These are phyloP conservation scores for Drosophila helvetica DNA, from an alignment of 2,888 invertebrate genomes.

Conservation along the genomic window DNA sequence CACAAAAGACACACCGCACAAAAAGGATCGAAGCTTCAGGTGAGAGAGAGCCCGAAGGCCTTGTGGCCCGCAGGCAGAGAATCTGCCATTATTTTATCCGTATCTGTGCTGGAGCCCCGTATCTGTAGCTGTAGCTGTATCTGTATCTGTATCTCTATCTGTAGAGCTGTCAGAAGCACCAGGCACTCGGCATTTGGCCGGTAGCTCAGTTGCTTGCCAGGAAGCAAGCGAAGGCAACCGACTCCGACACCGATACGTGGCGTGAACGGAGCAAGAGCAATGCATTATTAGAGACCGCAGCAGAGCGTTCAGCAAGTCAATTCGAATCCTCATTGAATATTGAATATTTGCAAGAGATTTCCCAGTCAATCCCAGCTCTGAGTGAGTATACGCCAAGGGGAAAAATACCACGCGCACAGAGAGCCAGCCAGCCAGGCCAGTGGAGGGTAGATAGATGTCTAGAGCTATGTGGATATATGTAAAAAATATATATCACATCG, in stretches of 20 bases:
- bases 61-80: constrained; percentile 3
- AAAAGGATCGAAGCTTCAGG: constrained; percentile 29
- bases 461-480: background rate
- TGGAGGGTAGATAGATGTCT: background rate
- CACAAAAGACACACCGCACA: constrained; percentile 12
- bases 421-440: background rate
- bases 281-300: constrained; percentile 14
- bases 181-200: constrained; percentile 35
- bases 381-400: constrained; percentile 27
- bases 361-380: constrained; percentile 8
- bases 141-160: constrained; percentile 7
- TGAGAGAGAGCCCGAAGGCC: constrained; percentile 10
- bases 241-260: background rate
- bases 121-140: constrained; percentile 8
- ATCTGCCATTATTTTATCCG: constrained; percentile 2
- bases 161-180: constrained; percentile 17
- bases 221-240: constrained; percentile 26
- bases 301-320: constrained; percentile 10
- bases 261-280: constrained; percentile 4
- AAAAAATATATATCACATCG: background rate
- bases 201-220: constrained; percentile 37
- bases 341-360: background rate
- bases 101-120: background rate
- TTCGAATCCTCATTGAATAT: background rate
- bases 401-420: background rate